Conservation (phyloP, 2,888 invertebrate genomes). For the Dendrolimus pini region DNA sequence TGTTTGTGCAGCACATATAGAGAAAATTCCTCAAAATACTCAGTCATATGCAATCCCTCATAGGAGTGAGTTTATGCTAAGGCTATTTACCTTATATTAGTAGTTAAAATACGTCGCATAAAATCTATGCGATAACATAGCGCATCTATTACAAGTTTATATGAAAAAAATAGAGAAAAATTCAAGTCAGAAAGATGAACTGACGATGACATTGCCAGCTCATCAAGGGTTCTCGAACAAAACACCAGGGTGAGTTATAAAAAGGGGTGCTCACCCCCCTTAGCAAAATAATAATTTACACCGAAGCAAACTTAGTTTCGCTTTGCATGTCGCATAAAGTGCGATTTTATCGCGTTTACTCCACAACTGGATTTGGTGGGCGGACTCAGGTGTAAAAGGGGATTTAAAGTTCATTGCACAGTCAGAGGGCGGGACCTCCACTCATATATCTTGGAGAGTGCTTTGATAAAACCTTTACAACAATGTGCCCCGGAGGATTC, state of each 20-base stretch:
- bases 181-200: constrained; percentile 11
- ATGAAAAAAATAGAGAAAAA: constrained; percentile 11
- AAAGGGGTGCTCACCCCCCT: constrained; percentile 17
- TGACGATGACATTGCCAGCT: constrained; percentile 17
- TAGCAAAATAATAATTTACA: constrained; percentile 35
- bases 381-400: constrained; percentile 59
- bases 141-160: no score
- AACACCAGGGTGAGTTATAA: constrained; percentile 4
- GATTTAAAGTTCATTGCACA: constrained; percentile 71
- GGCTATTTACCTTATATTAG: no score
- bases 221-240: constrained; percentile 15
- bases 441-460: constrained; percentile 59
- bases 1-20: no score
- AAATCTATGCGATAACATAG: no score
- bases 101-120: no score
- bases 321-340: constrained; percentile 55
- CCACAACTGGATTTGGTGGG: constrained; percentile 66
- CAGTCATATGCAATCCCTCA: no score
- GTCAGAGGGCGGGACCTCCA: constrained; percentile 53
- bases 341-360: constrained; percentile 57
- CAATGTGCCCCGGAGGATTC: constrained; percentile 38
- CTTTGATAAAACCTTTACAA: constrained; percentile 52
- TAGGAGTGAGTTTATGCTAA: no score
- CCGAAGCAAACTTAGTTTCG: constrained; percentile 33
- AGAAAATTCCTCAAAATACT: no score